A percentile compares a stretch with the other conserved stretches of the same genome.
phyloP scores from a whole-genome alignment of 2,113 vertebrate species.

The Aix galericulata region DNA sequence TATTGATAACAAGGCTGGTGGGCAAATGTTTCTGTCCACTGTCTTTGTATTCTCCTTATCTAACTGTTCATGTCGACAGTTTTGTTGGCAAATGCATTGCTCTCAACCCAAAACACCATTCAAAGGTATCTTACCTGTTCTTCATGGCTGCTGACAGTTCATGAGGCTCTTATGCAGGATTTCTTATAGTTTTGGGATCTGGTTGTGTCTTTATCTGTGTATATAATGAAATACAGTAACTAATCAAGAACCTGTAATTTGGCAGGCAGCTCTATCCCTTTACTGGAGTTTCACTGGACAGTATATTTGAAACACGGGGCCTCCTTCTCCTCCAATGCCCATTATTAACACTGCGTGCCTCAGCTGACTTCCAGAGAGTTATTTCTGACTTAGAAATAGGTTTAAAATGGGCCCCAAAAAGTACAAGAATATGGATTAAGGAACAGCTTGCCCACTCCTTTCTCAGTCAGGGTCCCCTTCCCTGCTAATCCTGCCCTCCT shows the following conservation, averaged over 20 bases:
- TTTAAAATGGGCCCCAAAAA: neutral
- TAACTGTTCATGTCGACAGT: neutral
- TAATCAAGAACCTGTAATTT: neutral
- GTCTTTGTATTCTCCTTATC: neutral
- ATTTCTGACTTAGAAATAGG: neutral
- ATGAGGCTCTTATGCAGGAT: neutral
- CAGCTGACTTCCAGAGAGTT: neutral
- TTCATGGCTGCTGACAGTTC: neutral
- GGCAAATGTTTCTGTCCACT: neutral
- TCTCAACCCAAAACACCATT: neutral
- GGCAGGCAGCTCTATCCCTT: neutral
- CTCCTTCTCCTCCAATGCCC: neutral
- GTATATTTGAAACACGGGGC: neutral
- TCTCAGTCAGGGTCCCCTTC: neutral
- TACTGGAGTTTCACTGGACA: too few relatives aligned
- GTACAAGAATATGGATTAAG: neutral
- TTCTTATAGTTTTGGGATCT: neutral
- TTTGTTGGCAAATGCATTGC: neutral
- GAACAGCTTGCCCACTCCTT: neutral
- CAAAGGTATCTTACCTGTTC: neutral
- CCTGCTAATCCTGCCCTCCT: neutral
- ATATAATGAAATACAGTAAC: neutral
- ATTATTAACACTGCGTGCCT: neutral
- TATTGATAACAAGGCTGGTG: neutral
- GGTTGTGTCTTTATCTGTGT: neutral